A percentile compares a stretch with the other conserved stretches of the same genome.
These are phyloP conservation scores for Tringa solitaria DNA, from an alignment of 2,113 vertebrate genomes.

Conservation along the genomic window DNA sequence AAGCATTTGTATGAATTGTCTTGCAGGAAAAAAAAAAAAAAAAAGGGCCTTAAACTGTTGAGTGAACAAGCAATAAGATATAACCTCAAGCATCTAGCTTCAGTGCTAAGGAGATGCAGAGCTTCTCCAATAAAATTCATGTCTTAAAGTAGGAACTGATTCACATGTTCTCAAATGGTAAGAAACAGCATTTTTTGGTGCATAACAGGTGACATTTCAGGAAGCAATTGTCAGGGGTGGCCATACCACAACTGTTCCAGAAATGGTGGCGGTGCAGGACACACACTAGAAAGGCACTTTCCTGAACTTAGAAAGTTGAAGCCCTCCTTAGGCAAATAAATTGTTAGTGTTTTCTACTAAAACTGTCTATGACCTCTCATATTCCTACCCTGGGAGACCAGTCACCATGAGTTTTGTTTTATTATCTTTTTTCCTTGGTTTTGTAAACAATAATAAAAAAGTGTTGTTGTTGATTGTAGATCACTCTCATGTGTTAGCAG, in stretches of 20 bases:
- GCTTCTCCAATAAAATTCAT: background rate
- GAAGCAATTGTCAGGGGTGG: background rate
- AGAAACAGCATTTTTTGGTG: background rate
- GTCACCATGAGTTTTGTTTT: background rate
- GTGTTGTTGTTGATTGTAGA: background rate
- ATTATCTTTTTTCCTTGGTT: background rate
- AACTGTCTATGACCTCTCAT: background rate
- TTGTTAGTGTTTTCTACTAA: background rate
- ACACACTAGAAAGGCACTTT: background rate
- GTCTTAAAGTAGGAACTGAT: background rate
- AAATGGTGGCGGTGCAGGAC: background rate
- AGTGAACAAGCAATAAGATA: background rate
- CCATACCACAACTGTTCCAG: background rate
- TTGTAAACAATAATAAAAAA: background rate
- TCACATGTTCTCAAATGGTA: background rate
- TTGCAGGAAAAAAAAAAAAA: background rate
- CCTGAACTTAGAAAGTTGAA: fast-evolving
- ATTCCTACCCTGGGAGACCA: background rate
- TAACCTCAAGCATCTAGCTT: background rate
- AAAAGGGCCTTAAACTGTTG: background rate
- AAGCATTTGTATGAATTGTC: background rate
- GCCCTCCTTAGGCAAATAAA: background rate
- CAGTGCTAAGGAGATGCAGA: background rate
- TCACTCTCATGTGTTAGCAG: background rate
- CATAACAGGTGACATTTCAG: background rate